Evolutionary conservation across 1,140 invertebrate species (phyloP).

Genomic region (Drosophila bocqueti): DNA sequence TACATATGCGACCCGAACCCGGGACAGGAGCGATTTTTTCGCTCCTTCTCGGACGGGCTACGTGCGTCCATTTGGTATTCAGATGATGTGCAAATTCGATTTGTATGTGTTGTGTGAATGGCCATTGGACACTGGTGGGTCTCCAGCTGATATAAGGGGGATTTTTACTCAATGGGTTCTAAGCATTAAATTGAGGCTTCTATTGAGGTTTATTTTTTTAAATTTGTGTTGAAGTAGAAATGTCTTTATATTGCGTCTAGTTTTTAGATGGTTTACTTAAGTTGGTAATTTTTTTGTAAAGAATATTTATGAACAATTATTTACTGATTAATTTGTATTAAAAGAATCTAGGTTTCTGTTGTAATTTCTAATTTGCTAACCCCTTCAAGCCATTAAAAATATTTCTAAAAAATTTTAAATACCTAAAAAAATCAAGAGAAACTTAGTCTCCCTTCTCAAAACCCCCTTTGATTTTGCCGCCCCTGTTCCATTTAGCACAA

Average conservation of each 20-base stretch:
- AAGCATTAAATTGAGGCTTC: not conserved
- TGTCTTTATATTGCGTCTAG: not conserved
- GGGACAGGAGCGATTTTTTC: constrained; percentile 47
- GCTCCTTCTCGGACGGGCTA: constrained; percentile 50
- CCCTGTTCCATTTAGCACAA: constrained; percentile 57
- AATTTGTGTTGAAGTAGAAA: not conserved
- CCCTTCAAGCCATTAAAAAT: no score
- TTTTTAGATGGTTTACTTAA: not conserved
- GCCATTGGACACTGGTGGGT: constrained; percentile 14
- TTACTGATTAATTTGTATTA: fast-evolving
- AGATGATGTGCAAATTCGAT: constrained; percentile 85
- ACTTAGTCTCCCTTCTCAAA: no score
- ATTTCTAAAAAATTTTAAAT: not conserved
- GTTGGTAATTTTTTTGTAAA: not conserved
- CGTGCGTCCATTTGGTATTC: constrained; percentile 84
- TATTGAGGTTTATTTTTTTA: constrained; percentile 1
- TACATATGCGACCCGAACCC: constrained; percentile 52
- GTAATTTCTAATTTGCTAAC: not conserved
- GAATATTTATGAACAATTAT: not conserved
- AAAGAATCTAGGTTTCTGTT: not conserved
- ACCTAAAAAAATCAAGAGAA: not conserved
- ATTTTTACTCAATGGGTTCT: not conserved
- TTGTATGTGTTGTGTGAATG: constrained; percentile 75
- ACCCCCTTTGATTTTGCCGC: constrained; percentile 10
- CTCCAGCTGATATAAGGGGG: not conserved